A percentile compares a stretch with the other conserved stretches of the same genome.
Conservation (phyloP, 2,797 vertebrate genomes). For the Rhinoraja longicauda region DNA sequence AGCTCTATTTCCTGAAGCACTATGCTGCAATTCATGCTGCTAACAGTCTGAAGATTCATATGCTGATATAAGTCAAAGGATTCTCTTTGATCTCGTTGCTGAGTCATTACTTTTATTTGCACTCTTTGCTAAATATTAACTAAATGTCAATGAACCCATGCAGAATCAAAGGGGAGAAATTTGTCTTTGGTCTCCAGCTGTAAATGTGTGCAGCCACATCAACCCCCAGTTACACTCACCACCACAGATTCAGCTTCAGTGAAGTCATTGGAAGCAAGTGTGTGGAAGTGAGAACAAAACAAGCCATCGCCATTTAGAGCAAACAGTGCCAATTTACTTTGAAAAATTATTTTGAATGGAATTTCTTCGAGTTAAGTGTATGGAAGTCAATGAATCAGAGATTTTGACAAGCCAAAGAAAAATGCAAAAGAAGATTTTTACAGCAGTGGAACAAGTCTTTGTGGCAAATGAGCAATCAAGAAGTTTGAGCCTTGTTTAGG, state of each 20-base stretch:
- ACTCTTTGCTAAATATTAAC: conserved; percentile 20
- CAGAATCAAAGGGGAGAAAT: not conserved
- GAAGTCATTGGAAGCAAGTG: no score
- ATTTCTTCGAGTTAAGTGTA: not conserved
- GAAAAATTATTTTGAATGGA: conserved; percentile 6
- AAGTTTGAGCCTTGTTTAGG: not conserved
- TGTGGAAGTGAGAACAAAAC: no score
- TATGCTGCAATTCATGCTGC: not conserved
- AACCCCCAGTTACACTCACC: no score
- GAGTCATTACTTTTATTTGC: conserved; percentile 5
- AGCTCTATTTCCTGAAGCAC: conserved; percentile 12
- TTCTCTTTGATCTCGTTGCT: not conserved
- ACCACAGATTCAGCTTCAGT: no score
- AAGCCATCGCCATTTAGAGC: no score
- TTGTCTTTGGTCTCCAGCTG: no score
- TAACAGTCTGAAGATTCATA: not conserved
- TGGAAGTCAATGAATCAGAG: no score
- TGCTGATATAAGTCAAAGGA: conserved; percentile 29
- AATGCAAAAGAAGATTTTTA: not conserved
- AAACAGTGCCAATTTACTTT: no score
- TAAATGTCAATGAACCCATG: not conserved
- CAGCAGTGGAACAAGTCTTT: not conserved
- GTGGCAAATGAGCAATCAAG: not conserved
- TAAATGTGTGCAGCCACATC: no score
- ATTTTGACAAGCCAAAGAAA: not conserved